A percentile compares a stretch with the other conserved stretches of the same genome.
These are phyloP conservation scores for Dendropsophus ebraccatus DNA, from an alignment of 2,113 vertebrate genomes.

Conservation along the genomic window DNA sequence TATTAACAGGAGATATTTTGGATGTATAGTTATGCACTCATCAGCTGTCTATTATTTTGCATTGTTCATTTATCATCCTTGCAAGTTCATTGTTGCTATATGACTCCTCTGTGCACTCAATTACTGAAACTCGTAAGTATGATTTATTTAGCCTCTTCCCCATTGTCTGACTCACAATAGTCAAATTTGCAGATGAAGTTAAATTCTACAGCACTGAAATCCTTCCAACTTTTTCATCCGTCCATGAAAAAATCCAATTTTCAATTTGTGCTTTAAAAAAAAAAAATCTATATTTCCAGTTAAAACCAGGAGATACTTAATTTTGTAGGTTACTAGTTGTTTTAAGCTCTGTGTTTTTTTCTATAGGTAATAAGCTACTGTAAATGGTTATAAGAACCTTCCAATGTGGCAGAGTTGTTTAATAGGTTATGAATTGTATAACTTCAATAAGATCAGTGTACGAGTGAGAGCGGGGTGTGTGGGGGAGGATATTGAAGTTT, in stretches of 20 bases:
- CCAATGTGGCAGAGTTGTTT: too few species aligned
- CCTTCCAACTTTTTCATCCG: not conserved
- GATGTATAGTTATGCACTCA: not conserved
- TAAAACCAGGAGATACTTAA: not conserved
- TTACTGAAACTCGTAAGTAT: not conserved
- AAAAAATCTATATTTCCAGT: not conserved
- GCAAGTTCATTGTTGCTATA: not conserved
- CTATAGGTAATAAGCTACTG: not conserved
- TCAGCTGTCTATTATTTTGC: constrained; percentile 6
- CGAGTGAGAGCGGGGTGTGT: too few species aligned
- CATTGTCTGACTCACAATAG: constrained; percentile 23
- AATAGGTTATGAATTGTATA: not conserved
- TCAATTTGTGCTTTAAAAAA: not conserved
- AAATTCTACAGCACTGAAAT: not conserved
- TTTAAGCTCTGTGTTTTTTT: not conserved
- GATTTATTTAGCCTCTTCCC: constrained; percentile 9
- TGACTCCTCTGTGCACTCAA: not conserved
- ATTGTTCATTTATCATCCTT: constrained; percentile 19
- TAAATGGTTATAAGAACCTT: not conserved
- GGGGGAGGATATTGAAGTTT: too few species aligned
- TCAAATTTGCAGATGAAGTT: not conserved
- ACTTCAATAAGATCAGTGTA: not conserved
- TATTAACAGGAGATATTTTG: not conserved
- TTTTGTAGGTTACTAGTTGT: not conserved
- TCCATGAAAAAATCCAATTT: constrained; percentile 28